Conservation (phyloP, 1,140 invertebrate genomes). For the Drosophila athabasca region DNA sequence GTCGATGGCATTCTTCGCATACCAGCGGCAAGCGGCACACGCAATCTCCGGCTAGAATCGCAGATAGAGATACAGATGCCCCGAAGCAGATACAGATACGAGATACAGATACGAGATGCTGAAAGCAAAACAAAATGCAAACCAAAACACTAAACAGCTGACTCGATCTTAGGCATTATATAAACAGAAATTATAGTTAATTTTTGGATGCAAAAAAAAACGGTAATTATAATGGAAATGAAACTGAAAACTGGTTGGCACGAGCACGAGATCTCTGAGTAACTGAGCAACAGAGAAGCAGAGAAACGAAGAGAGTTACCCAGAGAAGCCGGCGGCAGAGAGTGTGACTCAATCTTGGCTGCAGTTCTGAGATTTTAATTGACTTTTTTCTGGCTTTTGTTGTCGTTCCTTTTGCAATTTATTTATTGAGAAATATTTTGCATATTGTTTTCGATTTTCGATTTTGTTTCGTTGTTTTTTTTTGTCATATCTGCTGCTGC, state of each 20-base stretch:
- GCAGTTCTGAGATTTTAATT: slow-evolving; percentile 46
- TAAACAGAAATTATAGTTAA: slow-evolving; percentile 35
- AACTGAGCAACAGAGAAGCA: slow-evolving; percentile 22
- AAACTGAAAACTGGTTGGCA: slow-evolving; percentile 66
- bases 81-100: slow-evolving; percentile 27
- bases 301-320: slow-evolving; percentile 36
- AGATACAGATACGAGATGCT: slow-evolving; percentile 3
- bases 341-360: slow-evolving; percentile 56
- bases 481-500: slow-evolving; percentile 18
- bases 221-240: slow-evolving; percentile 60
- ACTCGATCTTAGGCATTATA: slow-evolving; percentile 39
- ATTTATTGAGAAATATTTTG: slow-evolving; percentile 52
- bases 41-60: slow-evolving; percentile 55
- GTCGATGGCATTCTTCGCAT: slow-evolving; percentile 55
- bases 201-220: slow-evolving; percentile 48
- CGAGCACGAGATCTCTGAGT: slow-evolving; percentile 11
- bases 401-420: slow-evolving; percentile 47
- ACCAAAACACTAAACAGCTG: slow-evolving; percentile 75
- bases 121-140: slow-evolving; percentile 43
- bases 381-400: slow-evolving; percentile 21
- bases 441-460: slow-evolving; percentile 57
- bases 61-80: slow-evolving; percentile 18
- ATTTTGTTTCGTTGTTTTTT: too few relatives aligned
- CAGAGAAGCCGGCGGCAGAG: slow-evolving; percentile 49
- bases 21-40: slow-evolving; percentile 29